Percentiles rank a stretch among this genome's conserved stretches.
Evolutionary conservation across 64 coral and sea anemone genomes (phyloP).

Genomic region (Pocillopora verrucosa): DNA sequence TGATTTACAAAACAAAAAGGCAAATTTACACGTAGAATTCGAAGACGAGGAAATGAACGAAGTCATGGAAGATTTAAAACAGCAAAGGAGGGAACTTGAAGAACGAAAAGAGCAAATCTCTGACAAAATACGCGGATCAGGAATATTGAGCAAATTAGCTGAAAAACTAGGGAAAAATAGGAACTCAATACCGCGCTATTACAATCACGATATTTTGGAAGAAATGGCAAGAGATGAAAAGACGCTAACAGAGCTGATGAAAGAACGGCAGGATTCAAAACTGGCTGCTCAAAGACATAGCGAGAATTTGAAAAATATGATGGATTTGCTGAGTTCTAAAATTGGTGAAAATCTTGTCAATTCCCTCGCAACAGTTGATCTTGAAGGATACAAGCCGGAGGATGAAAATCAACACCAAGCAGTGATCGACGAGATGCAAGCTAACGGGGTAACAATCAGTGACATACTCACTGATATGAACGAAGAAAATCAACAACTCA

Average conservation of each 20-base stretch:
- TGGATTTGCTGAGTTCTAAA: slow-evolving; percentile 36
- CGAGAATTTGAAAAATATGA: slow-evolving; percentile 12
- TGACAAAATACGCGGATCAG: slow-evolving; percentile 26
- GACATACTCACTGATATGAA: slow-evolving; percentile 47
- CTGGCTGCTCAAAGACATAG: slow-evolving; percentile 41
- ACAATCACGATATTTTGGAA: slow-evolving; percentile 30
- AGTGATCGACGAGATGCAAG: slow-evolving; percentile 38
- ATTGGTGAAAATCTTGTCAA: slow-evolving; percentile 52
- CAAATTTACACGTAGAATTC: slow-evolving; percentile 50
- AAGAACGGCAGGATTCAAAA: slow-evolving; percentile 53
- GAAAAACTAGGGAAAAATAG: not conserved
- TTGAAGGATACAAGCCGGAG: not conserved
- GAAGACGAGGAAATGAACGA: slow-evolving; percentile 75
- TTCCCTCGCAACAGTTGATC: not conserved
- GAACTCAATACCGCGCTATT: slow-evolving; percentile 25
- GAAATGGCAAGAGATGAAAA: slow-evolving; percentile 47
- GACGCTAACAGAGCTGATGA: slow-evolving; percentile 67
- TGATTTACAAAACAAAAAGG: slow-evolving; percentile 61
- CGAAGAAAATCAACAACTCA: slow-evolving; percentile 55
- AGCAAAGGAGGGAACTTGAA: slow-evolving; percentile 34
- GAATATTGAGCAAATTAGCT: slow-evolving; percentile 7
- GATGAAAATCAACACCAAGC: not conserved
- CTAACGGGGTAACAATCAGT: slow-evolving; percentile 40
- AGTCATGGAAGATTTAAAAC: slow-evolving; percentile 33
- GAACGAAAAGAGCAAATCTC: slow-evolving; percentile 23